Evolutionary conservation across 2,888 invertebrate species (phyloP), one percentile per base, ranked within the genome.

Genomic region (Nemotelus nigrinus): DNA sequence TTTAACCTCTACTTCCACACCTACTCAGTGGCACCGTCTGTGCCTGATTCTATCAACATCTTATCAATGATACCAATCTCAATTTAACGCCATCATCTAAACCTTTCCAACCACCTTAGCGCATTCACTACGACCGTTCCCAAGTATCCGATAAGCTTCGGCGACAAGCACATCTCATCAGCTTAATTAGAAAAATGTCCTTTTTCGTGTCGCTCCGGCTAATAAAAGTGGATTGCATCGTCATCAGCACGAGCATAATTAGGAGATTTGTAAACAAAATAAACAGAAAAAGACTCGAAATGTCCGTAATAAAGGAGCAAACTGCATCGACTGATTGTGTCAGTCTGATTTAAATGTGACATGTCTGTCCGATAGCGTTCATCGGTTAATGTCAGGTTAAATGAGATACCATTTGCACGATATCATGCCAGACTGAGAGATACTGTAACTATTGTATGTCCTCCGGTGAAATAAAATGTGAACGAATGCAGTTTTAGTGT

Each of bases 141-240:
- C 48, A 47, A n/a, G 6, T 47, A 65, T 25, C 7, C 45, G 67
- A 67, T 67, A 67, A 67, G 67, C 67, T 67, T 25, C 3, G 50
- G 50, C 67, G 67, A 48, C 48, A 48, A 67, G 25, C 48, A 65
- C 45, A 48, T 72, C 71, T 72, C 71, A 72, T 72, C 71, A 72
- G 47, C 71, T 72, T 72, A 72, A 72, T 72, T 72, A 72, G 58
- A 72, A 72, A 67, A 72, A 58, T 72, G 71, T 72, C 71, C 71
- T 58, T 72, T 72, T 72, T 58, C 71, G 71, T 72, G 71, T 72
- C 58, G 44, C n/a, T 45, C 43, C n/a, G 58, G 25, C 71, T 58
- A n/a, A 72, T 72, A 72, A 72, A 72, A 72, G 71, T 58, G 58
- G 45, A 72, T 72, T 72, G 71, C 71, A 45, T 48, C 44, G 48